Evolutionary conservation across 1,140 invertebrate species (phyloP).

Genomic region (Panulirus ornatus): DNA sequence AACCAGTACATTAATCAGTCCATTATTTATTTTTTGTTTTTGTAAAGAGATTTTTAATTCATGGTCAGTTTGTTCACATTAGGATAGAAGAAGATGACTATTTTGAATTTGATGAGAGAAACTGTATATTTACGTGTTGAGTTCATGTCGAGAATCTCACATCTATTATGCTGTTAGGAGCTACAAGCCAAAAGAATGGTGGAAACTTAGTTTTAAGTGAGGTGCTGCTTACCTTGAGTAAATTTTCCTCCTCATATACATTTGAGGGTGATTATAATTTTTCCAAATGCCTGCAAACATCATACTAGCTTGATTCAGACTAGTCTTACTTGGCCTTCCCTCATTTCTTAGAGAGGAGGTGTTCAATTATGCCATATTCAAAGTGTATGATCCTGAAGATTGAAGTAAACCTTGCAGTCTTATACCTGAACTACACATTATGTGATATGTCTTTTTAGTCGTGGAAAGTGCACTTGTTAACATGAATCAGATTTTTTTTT

Average conservation of each 20-base stretch:
- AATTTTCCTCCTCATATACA: not conserved
- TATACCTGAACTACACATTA: not conserved
- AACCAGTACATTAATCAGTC: slow-evolving; percentile 31
- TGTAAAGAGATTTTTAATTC: slow-evolving; percentile 20
- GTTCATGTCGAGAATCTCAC: slow-evolving; percentile 30
- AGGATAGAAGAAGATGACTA: not conserved
- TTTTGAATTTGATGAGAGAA: not conserved
- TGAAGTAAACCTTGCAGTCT: not conserved
- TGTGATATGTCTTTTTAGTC: slow-evolving; percentile 22
- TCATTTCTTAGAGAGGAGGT: not conserved
- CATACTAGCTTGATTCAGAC: not conserved
- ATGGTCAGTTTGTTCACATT: slow-evolving; percentile 6
- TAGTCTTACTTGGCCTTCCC: slow-evolving; percentile 19
- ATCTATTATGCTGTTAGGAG: slow-evolving; percentile 28
- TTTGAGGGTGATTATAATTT: not conserved
- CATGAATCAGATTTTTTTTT: slow-evolving; percentile 23
- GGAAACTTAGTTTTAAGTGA: slow-evolving; percentile 38
- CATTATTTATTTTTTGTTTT: slow-evolving; percentile 46
- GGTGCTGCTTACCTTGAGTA: slow-evolving; percentile 33
- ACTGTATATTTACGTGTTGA: not conserved
- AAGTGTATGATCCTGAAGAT: not conserved
- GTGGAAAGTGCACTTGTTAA: slow-evolving; percentile 38
- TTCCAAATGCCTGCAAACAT: not conserved
- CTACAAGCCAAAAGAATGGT: slow-evolving; percentile 30
- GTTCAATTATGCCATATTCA: not conserved